Evolutionary conservation across 1,140 invertebrate species (phyloP).

Genomic region (Chelonus insularis): DNA sequence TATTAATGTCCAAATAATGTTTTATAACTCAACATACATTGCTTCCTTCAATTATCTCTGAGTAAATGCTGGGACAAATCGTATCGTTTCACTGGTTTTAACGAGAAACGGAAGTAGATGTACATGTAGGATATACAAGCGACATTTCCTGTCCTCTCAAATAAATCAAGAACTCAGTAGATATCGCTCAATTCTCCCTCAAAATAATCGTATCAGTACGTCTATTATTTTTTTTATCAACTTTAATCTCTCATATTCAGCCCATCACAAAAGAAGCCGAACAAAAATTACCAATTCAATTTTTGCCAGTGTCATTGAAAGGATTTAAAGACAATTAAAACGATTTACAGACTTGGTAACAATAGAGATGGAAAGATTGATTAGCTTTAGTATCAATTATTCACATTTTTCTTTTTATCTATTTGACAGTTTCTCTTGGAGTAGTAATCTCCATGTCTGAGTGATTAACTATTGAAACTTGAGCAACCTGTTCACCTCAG

Average conservation of each 20-base stretch:
- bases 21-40: slow-evolving; percentile 34
- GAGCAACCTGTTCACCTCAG: too few species aligned
- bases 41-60: slow-evolving; percentile 41
- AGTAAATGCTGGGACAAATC: slow-evolving; percentile 26
- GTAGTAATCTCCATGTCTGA: too few species aligned
- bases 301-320: too few species aligned
- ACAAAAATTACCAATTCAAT: not conserved
- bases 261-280: not conserved
- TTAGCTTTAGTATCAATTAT: not conserved
- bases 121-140: slow-evolving; percentile 13
- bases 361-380: not conserved
- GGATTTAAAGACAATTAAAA: too few species aligned
- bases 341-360: not conserved
- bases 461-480: too few species aligned
- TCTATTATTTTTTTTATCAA: slow-evolving; percentile 2
- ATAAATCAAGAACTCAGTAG: slow-evolving; percentile 5
- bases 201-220: not conserved
- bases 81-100: slow-evolving; percentile 18
- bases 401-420: not conserved
- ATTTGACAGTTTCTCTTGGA: too few species aligned
- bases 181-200: slow-evolving; percentile 8
- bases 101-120: slow-evolving; percentile 19
- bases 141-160: slow-evolving; percentile 10
- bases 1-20: not conserved
- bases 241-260: not conserved